Evolutionary conservation across 1,140 invertebrate genomes (phyloP), one percentile per base, ranked within the genome.

Genomic region (Magallana gigas): DNA sequence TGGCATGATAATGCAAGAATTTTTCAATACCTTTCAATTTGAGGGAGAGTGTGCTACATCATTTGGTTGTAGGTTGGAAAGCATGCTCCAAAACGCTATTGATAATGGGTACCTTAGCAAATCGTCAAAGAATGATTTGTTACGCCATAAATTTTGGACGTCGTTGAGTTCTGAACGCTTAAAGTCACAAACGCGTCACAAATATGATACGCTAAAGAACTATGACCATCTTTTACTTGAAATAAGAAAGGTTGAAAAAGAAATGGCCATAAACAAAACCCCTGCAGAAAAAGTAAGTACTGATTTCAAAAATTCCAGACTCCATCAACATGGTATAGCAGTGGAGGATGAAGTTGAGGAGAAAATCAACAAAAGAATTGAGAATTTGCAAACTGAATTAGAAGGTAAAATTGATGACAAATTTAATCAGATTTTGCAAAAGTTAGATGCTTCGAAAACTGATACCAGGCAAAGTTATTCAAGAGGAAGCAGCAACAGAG

Each of bases 81-180:
- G 57, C 16, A n/a, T 87, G 36, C 29, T 83, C 57, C 86, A 83
- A 57, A 81, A 60, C 57, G 86, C 86, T 3, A 71, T 87, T 3
- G 86, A 87, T 7, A 11, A 18, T 29, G 81, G 86, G n/a, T 60
- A 87, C 83, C 9, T 87, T 12, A 23, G 57, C 48, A 29, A 36
- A n/a, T 36, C 36, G 7, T n/a, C 59, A 68, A 87, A 87, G 59
- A 58, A 86, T 83, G 80, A 86, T 16, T 58, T 86, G 58, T 14
- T 86, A 4, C 18, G 85, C 11, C 58, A 56, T 57, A 86, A 86
- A 57, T 86, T 86, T 60, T 86, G 85, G 85, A 76, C 85, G 14
- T 56, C 48, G 3, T 57, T 86, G 18, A 29, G 48, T 56, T 56
- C 36, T 0, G 62, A 68, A 4, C 29, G 56, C 16, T 64, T 86